Conservation (phyloP, 2,888 invertebrate species). For the Lasioglossum zephyrum region DNA sequence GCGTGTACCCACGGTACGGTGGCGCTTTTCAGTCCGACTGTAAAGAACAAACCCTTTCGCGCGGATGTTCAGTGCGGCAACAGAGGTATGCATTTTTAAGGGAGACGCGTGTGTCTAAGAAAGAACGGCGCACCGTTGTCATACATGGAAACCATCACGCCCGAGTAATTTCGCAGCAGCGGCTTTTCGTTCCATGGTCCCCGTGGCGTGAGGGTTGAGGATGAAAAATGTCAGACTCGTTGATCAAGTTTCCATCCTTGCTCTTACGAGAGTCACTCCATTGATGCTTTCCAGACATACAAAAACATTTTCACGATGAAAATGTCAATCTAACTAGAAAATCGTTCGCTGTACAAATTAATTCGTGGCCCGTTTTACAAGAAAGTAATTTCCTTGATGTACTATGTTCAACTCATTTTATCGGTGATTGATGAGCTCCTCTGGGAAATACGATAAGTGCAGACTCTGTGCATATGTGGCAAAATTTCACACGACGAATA, state of each 20-base stretch:
- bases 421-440: not conserved
- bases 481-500: too few relatives aligned
- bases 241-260: not conserved
- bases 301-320: not conserved
- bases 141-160: constrained; percentile 3
- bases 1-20: constrained; percentile 15
- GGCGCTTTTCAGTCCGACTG: constrained; percentile 31
- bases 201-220: not conserved
- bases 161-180: constrained; percentile 30
- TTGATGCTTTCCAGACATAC: not conserved
- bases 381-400: not conserved
- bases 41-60: constrained; percentile 42
- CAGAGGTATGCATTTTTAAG: constrained; percentile 31
- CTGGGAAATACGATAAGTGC: not conserved
- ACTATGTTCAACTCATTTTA: not conserved
- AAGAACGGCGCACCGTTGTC: constrained; percentile 11
- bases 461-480: too few relatives aligned
- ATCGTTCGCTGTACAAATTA: not conserved
- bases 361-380: not conserved
- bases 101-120: constrained; percentile 33
- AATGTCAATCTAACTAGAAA: not conserved
- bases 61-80: constrained; percentile 23
- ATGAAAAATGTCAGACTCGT: constrained; percentile 18
- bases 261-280: not conserved
- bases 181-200: not conserved